Evolutionary conservation across 2,888 invertebrate genomes (phyloP), one percentile per base, ranked within the genome.

Genomic region (Phaedon cochleariae): DNA sequence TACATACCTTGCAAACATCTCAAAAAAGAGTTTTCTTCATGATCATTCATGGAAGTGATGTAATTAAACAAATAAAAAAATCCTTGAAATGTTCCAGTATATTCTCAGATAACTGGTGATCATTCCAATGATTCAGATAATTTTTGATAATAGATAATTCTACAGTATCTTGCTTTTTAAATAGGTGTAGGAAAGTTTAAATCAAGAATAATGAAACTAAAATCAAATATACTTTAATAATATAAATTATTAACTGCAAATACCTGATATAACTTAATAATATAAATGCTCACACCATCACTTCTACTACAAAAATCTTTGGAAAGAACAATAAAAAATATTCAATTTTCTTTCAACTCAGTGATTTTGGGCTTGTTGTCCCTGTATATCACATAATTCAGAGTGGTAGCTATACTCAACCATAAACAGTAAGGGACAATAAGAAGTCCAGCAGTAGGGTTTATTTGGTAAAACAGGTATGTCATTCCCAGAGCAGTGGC

Each of bases 351-450:
- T 45, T 59, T 59, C n/a, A 37, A 15, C 49, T 59, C 59, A 17
- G 53, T 48, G 21, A 51, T 55, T 62, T 62, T 51, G 21, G 51
- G 45, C 22, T 54, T 54, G 12, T 91, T 91, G 66, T 90, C 85
- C 72, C 86, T 87, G 85, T 88, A 90, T 59, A 92, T 85, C 10
- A 84, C 81, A 76, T 90, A 92, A 77, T 90, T 93, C 5, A 95
- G 84, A 21, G 87, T 85, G 0, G 89, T 85, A 0, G 94, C 94
- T 68, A 92, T 85, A 10, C 88, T 84, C 46, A 90, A 81, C 94
- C 94, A 95, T 18, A 86, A 87, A 20, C 93, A 81, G 78, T 95
- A 95, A 0, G 95, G 95, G 53, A 90, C 74, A 82, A 93, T 87
- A 34, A 94, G 77, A 70, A 85, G 86, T 3, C 90, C 90, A 18